Conservation (phyloP, 1,140 invertebrate genomes). For the Drosophila pseudoobscura region DNA sequence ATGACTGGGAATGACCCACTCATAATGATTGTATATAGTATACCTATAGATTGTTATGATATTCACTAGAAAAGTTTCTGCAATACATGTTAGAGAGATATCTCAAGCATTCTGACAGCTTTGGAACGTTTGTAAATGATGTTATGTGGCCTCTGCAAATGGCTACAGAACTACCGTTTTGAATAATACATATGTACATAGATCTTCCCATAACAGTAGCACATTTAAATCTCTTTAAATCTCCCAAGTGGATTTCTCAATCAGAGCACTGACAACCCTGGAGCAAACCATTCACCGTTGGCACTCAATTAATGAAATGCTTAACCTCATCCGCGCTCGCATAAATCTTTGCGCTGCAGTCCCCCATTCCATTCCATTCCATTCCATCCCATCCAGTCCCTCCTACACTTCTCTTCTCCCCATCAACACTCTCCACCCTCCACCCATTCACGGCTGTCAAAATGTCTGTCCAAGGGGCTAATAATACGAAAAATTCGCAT, state of each 20-base stretch:
- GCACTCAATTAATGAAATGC: slow-evolving; percentile 52
- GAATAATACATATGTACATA: no score
- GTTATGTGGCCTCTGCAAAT: no score
- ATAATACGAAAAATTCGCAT: slow-evolving; percentile 73
- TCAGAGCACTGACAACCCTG: no score
- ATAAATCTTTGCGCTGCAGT: slow-evolving; percentile 5
- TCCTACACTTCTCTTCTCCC: background rate
- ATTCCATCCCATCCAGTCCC: background rate
- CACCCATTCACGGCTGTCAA: slow-evolving; percentile 55
- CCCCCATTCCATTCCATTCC: slow-evolving; percentile 4
- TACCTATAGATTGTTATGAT: no score
- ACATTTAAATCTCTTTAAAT: no score
- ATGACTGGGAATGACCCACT: no score
- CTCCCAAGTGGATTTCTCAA: no score
- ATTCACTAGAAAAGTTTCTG: no score
- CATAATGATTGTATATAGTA: no score
- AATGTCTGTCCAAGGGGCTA: slow-evolving; percentile 61
- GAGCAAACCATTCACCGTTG: slow-evolving; percentile 15
- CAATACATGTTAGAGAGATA: no score
- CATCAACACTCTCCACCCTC: slow-evolving; percentile 6
- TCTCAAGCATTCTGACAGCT: background rate
- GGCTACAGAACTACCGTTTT: no score
- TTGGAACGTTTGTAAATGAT: background rate
- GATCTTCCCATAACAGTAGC: no score
- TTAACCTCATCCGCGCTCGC: slow-evolving; percentile 34